These are phyloP conservation scores for Osmerus mordax DNA, from an alignment of 2,113 vertebrate genomes.

Conservation along the genomic window DNA sequence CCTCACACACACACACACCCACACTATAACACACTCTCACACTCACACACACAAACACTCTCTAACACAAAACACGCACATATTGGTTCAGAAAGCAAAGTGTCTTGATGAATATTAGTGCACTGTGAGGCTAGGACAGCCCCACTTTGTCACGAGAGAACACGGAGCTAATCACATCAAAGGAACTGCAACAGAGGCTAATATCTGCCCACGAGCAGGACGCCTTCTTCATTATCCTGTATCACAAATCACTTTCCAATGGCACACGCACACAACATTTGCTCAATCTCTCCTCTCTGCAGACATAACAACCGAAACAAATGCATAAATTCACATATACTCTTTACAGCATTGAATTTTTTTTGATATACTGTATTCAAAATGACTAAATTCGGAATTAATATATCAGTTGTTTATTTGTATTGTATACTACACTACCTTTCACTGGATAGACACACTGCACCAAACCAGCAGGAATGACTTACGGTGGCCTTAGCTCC, in stretches of 20 bases:
- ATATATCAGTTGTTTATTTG: neutral
- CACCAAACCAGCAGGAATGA: too few relatives aligned
- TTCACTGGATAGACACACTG: too few relatives aligned
- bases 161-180: constrained; percentile 70
- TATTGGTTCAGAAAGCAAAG: constrained; percentile 27
- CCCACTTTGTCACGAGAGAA: constrained; percentile 68
- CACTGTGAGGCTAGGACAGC: constrained; percentile 62
- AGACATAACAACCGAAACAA: constrained; percentile 7
- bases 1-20: neutral
- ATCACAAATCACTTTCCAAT: constrained; percentile 64
- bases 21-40: neutral
- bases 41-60: neutral
- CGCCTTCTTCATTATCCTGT: constrained; percentile 66
- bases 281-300: neutral
- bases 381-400: constrained; percentile 27
- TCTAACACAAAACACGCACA: neutral
- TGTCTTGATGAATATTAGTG: constrained; percentile 67
- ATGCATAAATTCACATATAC: constrained; percentile 20
- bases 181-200: constrained; percentile 63
- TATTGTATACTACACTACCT: too few relatives aligned
- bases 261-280: constrained; percentile 37
- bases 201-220: constrained; percentile 62
- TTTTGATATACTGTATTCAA: constrained; percentile 25
- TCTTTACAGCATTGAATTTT: too few relatives aligned
- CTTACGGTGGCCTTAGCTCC: constrained; percentile 11